A percentile compares a stretch with the other conserved stretches of the same genome.
Evolutionary conservation across 2,797 vertebrate genomes (phyloP).

Genomic region (Oreochromis grahami): DNA sequence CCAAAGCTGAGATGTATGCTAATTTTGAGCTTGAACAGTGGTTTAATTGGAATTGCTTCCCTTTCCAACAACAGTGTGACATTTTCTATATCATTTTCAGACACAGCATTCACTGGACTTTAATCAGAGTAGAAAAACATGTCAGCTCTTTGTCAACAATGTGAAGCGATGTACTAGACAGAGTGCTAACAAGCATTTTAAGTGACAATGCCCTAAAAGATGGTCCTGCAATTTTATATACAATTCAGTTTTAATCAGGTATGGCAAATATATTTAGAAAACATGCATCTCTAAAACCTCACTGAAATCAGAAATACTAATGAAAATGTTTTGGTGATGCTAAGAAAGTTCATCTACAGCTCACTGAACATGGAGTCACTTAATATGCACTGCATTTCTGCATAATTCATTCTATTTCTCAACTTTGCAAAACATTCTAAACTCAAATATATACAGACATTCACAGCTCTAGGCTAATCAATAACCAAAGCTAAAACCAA

Average conservation of each 20-base stretch:
- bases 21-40: background rate
- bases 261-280: accelerated
- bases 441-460: background rate
- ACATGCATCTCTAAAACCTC: background rate
- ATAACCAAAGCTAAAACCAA: background rate
- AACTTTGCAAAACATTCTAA: background rate
- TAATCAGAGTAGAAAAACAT: background rate
- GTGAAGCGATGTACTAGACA: background rate
- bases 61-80: background rate
- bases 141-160: background rate
- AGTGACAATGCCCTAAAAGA: background rate
- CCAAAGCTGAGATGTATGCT: background rate
- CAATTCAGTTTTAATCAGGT: background rate
- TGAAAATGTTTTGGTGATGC: background rate
- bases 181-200: background rate
- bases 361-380: background rate
- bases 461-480: background rate
- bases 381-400: background rate
- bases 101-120: background rate
- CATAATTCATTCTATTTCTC: background rate
- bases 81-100: background rate
- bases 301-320: background rate
- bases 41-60: background rate
- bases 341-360: background rate
- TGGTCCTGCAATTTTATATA: background rate